Conservation (phyloP, 2,797 vertebrate species). For the Molossus alvarezi region DNA sequence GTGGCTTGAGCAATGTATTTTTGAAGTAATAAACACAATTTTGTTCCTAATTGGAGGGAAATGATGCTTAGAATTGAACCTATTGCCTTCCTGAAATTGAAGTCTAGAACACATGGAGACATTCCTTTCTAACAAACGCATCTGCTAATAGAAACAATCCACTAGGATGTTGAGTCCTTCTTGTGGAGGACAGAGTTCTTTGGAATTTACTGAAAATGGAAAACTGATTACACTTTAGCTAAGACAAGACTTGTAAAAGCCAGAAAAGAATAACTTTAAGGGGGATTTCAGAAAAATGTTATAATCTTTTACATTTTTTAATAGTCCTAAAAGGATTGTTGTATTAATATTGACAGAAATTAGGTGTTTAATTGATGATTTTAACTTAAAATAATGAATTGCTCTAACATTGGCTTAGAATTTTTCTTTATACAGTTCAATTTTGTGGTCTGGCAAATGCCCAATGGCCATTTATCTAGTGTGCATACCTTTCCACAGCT, state of each 20-base stretch:
- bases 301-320: slow-evolving; percentile 53
- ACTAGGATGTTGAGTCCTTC: slow-evolving; percentile 86
- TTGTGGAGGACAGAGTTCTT: slow-evolving; percentile 71
- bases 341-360: slow-evolving; percentile 73
- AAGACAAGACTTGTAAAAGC: slow-evolving; percentile 67
- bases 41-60: slow-evolving; percentile 88
- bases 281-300: slow-evolving; percentile 49
- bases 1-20: slow-evolving; percentile 39
- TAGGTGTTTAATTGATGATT: slow-evolving; percentile 75
- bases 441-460: slow-evolving; percentile 84
- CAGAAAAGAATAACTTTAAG: slow-evolving; percentile 56
- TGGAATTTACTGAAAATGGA: slow-evolving; percentile 76
- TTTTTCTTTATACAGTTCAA: slow-evolving; percentile 77
- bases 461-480: slow-evolving; percentile 87
- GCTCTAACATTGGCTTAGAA: slow-evolving; percentile 73
- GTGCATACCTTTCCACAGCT: slow-evolving; percentile 87
- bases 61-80: slow-evolving; percentile 82
- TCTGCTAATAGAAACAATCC: slow-evolving; percentile 88
- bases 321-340: background rate
- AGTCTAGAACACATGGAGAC: slow-evolving; percentile 62
- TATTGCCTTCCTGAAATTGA: slow-evolving; percentile 85
- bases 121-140: slow-evolving; percentile 70
- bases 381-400: slow-evolving; percentile 81
- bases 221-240: slow-evolving; percentile 75
- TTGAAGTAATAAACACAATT: slow-evolving; percentile 84